These are phyloP conservation scores for Apis dorsata DNA, from an alignment of 1,140 invertebrate genomes.

Conservation along the genomic window DNA sequence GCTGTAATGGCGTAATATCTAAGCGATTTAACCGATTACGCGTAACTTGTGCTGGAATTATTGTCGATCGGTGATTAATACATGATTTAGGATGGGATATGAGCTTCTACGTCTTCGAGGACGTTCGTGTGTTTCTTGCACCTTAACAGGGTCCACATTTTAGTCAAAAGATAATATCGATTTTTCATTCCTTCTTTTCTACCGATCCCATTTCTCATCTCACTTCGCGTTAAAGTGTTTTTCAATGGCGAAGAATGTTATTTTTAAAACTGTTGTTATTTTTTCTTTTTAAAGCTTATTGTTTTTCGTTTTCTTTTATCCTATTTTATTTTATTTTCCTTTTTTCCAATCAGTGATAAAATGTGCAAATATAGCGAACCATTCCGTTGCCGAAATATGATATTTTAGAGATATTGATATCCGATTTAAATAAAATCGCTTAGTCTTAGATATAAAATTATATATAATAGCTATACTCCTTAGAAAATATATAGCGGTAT, in stretches of 20 bases:
- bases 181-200: neutral
- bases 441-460: slow-evolving; percentile 8
- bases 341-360: neutral
- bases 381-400: neutral
- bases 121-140: slow-evolving; percentile 28
- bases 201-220: neutral
- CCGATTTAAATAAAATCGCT: slow-evolving; percentile 2
- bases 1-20: slow-evolving; percentile 48
- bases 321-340: neutral
- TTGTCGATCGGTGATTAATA: slow-evolving; percentile 12
- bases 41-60: slow-evolving; percentile 52
- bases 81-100: neutral
- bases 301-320: neutral
- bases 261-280: too few species aligned
- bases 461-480: neutral
- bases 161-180: slow-evolving; percentile 1
- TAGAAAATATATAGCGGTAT: neutral
- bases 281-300: too few species aligned
- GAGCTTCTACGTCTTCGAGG: slow-evolving; percentile 18
- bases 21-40: slow-evolving; percentile 53
- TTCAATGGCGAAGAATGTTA: neutral
- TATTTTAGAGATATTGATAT: slow-evolving; percentile 10
- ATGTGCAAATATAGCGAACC: neutral
- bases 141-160: slow-evolving; percentile 55
- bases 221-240: neutral